Evolutionary conservation across 2,888 invertebrate genomes (phyloP), one percentile per base, ranked within the genome.

Genomic region (Camptogramma bilineatum): DNA sequence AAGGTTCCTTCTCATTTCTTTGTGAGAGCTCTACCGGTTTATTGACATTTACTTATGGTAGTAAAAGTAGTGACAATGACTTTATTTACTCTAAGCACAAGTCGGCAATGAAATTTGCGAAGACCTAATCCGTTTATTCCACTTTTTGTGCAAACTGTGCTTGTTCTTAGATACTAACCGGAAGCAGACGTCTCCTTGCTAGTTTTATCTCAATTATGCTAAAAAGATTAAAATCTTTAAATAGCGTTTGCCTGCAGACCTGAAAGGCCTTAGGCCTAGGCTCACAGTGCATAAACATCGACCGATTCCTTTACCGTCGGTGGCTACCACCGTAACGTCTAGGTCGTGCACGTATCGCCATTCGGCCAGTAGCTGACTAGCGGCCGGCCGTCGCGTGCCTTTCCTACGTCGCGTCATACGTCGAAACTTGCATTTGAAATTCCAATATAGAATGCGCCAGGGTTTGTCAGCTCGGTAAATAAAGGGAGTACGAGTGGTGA

Each of bases 331-430:
- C 10, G 28, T n/a, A n/a, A 8, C 28, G 34, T 13, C 34, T 39
- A 39, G 34, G 34, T 13, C 2, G 44, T 8, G 44, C 44, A 17
- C 17, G 44, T 17, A 17, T 13, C 44, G 44, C 16, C 48, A 19
- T 5, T 19, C 48, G 2, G 21, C 21, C 51, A 58, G 57, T 58
- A 16, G 28, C 57, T 28, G 44, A 51, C 42, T 16, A 48, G 60
- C 54, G 44, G 54, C 19, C 39, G 61, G 51, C 61, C 54, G 55
- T 50, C 50, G 55, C 54, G 51, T 19, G 50, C 44, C 54, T 48
- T 51, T 31, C 31, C 61, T 31, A 3, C 28, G 21, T 24, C 28
- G 31, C 46, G 7, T 24, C 16, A 24, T 47, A 47, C 53, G 39
- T 39, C 39, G 5, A 48, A 0, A 21, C 48, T 48, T n/a, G 39